Base-by-base conservation (phyloP, 2,113 vertebrate species). In the Erythrocercus mccallii region DNA sequence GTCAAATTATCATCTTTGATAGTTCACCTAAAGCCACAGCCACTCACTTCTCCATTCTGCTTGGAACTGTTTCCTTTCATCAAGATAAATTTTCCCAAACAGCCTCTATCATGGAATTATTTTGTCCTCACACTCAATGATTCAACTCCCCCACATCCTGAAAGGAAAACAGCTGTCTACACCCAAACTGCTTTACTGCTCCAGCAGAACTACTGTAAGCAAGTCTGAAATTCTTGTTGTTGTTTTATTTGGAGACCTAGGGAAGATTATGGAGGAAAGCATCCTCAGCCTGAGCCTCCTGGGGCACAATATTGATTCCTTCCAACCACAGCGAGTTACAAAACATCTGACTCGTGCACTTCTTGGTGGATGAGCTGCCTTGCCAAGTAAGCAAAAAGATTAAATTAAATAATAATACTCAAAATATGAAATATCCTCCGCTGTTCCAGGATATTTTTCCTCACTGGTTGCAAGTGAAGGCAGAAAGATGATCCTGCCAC, bases 91-190 rank as follows among this genome's bases (percentile, higher is more conserved):
- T 91, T 93, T 92, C 78, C 57, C 62, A 92, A 93, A 91, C 47
- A 96, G 45, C 35, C 24, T 70, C 79, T 88, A 81, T 78, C 74
- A 74, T 20, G 31, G 79, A 90, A 94, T 94, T 87, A 76, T 88
- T 92, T 95, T 94, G 66, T 88, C 86, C 66, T 97, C 92, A 64
- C 91, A 92, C 88, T 84, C 88, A 70, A 91, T 95, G 77, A 86
- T 74, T 97, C 90, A 96, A 85, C 51, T 96, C 81, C 76, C 80
- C 60, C 64, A 53, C 81, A 96, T 97, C 89, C 95, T 96, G 91
- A 94, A 93, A 94, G 60, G 84, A 94, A 95, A 94, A 81, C 88
- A 95, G 89, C 87, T 96, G 83, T 95, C 91, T 95, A 42, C 21
- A 0, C 71, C 94, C 78, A 42, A 94, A 77, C 42, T 73, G 61